Conservation (phyloP, 2,888 invertebrate genomes). For the Hybos culiciformis region DNA sequence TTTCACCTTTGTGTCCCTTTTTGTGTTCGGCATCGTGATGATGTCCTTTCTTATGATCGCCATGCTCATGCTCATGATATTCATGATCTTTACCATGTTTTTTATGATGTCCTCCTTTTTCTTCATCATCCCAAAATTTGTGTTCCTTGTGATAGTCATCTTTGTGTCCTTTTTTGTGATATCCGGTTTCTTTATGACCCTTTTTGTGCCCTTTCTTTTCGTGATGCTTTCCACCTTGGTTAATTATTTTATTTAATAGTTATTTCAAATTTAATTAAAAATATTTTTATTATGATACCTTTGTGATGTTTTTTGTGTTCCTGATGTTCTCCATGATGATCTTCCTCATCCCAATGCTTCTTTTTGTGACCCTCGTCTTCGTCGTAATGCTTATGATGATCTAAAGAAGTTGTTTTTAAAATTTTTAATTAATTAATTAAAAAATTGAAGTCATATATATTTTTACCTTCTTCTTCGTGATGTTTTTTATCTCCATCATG, state of each 20-base stretch:
- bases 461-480: conserved; percentile 65
- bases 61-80: conserved; percentile 63
- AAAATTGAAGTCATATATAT: too few species aligned
- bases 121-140: conserved; percentile 77
- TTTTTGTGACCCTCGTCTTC: conserved; percentile 71
- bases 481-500: conserved; percentile 45
- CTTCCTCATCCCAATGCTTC: conserved; percentile 63
- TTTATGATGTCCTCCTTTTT: conserved; percentile 70
- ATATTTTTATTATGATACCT: too few species aligned
- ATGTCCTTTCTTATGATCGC: conserved; percentile 68
- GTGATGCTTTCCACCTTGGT: conserved; percentile 66
- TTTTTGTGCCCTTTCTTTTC: conserved; percentile 76
- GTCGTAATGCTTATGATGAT: conserved; percentile 61
- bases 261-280: too few species aligned
- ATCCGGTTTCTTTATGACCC: conserved; percentile 69
- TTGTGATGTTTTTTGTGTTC: conserved; percentile 63
- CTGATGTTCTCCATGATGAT: conserved; percentile 62
- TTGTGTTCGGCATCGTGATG: conserved; percentile 66
- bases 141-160: conserved; percentile 79
- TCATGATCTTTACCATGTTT: conserved; percentile 70
- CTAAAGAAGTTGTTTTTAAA: too few species aligned
- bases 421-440: too few species aligned
- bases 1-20: conserved; percentile 67
- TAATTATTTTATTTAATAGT: too few species aligned
- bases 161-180: conserved; percentile 74